Evolutionary conservation across 2,113 vertebrate species (phyloP).

Genomic region (Shinisaurus crocodilurus): DNA sequence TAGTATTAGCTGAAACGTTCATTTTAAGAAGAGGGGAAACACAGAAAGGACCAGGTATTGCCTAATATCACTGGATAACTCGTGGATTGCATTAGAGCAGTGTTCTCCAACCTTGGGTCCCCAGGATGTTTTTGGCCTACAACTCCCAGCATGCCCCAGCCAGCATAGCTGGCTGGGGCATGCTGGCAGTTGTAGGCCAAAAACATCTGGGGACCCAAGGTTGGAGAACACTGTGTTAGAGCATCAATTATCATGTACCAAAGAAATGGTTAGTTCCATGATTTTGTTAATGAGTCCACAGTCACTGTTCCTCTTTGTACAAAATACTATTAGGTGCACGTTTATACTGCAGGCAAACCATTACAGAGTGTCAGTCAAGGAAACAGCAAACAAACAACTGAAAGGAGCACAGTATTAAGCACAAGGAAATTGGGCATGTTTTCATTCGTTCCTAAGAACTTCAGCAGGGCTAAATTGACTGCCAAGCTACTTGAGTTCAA

Average conservation of each 20-base stretch:
- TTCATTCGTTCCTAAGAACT: neutral
- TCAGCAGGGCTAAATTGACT: neutral
- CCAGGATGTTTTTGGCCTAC: no score
- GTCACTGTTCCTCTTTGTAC: fast-evolving
- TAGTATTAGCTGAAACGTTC: neutral
- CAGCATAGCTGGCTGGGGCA: no score
- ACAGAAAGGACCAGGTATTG: neutral
- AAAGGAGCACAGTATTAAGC: neutral
- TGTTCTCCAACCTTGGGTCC: no score
- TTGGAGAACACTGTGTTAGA: no score
- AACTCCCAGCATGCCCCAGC: no score
- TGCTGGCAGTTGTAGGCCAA: no score
- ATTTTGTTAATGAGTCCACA: neutral
- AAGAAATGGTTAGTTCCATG: neutral
- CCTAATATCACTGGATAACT: neutral
- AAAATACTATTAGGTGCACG: conserved; percentile 8
- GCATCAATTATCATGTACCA: neutral
- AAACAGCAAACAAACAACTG: neutral
- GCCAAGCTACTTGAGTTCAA: neutral
- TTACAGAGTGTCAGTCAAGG: conserved; percentile 2
- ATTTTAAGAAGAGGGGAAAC: neutral
- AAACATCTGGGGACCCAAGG: no score
- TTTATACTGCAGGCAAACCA: neutral
- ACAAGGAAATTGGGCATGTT: neutral
- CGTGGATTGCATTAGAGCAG: neutral